A percentile compares a stretch with the other conserved stretches of the same genome.
Conservation (phyloP, 2,797 vertebrate genomes). For the Phrynocephalus guinanensis region DNA sequence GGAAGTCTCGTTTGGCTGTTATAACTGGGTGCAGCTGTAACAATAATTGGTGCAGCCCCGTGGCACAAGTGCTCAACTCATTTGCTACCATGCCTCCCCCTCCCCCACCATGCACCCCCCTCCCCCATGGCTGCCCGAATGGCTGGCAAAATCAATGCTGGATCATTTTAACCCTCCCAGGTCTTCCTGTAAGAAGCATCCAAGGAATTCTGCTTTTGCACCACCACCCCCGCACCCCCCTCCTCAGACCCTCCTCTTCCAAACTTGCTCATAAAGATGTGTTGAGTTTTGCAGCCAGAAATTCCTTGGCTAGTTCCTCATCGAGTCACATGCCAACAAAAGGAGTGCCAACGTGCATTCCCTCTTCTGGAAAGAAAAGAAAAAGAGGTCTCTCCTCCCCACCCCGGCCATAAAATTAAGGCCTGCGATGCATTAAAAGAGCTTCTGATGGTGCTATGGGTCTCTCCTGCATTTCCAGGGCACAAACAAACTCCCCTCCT, state of each 20-base stretch:
- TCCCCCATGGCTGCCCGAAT: slow-evolving; percentile 65
- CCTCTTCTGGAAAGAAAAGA: background rate
- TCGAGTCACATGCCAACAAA: slow-evolving; percentile 65
- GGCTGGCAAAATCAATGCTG: slow-evolving; percentile 44
- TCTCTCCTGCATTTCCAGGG: background rate
- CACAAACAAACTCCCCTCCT: background rate
- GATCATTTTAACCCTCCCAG: slow-evolving; percentile 60
- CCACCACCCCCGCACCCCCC: slow-evolving; percentile 67
- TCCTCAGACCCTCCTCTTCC: slow-evolving; percentile 59
- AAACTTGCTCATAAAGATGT: slow-evolving; percentile 63
- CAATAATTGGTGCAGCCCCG: slow-evolving; percentile 38
- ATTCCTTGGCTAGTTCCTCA: slow-evolving; percentile 81
- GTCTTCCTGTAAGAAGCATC: slow-evolving; percentile 70
- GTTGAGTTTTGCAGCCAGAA: slow-evolving; percentile 76
- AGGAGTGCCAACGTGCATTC: slow-evolving; percentile 20
- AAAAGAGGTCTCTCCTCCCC: background rate
- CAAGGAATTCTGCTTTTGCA: slow-evolving; percentile 76
- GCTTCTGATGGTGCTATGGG: background rate
- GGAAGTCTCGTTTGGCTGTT: background rate
- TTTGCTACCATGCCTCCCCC: background rate
- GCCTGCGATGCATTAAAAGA: background rate
- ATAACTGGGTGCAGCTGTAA: slow-evolving; percentile 68
- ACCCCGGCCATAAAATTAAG: background rate
- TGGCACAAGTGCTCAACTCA: slow-evolving; percentile 41
- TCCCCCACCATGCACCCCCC: accelerated